These are phyloP conservation scores for Schizotus pectinicornis DNA, from an alignment of 2,888 invertebrate genomes.

Conservation along the genomic window DNA sequence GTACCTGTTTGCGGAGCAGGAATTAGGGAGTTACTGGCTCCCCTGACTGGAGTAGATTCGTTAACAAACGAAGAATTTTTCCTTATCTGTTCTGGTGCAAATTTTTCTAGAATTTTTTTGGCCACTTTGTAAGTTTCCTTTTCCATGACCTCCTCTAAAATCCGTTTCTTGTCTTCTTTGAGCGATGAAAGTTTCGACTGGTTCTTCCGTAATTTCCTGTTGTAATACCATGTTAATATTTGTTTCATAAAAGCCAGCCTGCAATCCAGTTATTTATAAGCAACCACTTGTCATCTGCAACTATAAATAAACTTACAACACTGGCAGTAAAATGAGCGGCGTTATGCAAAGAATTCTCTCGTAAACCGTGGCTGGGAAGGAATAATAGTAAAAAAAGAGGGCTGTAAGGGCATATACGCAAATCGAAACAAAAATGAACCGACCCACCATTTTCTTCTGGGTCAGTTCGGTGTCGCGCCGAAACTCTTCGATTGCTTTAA, in stretches of 20 bases:
- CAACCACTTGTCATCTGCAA: constrained; percentile 2
- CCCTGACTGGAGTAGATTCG: constrained; percentile 25
- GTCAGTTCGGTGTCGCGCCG: constrained; percentile 79
- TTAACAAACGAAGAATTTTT: constrained; percentile 40
- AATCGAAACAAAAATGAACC: constrained; percentile 74
- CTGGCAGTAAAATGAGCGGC: constrained; percentile 80
- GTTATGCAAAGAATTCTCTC: constrained; percentile 78
- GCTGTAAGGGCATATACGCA: constrained; percentile 75
- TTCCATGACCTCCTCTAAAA: constrained; percentile 95
- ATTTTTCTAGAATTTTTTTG: constrained; percentile 86
- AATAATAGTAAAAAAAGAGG: constrained; percentile 79
- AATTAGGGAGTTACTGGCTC: constrained; percentile 10
- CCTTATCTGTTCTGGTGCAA: constrained; percentile 69
- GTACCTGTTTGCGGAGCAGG: constrained; percentile 3
- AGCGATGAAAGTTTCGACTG: constrained; percentile 74
- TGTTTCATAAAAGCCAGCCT: constrained; percentile 82
- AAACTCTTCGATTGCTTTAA: constrained; percentile 81
- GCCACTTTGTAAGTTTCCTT: constrained; percentile 97
- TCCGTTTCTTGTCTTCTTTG: constrained; percentile 82
- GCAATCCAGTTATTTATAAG: constrained; percentile 29
- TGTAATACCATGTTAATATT: constrained; percentile 87
- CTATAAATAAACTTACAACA: constrained; percentile 71
- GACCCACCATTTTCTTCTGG: constrained; percentile 82
- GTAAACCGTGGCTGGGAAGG: constrained; percentile 76
- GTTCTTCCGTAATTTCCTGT: constrained; percentile 79